Evolutionary conservation across 2,113 vertebrate genomes (phyloP), one percentile per base, ranked within the genome.

Genomic region (Neodontobutis hainanensis): DNA sequence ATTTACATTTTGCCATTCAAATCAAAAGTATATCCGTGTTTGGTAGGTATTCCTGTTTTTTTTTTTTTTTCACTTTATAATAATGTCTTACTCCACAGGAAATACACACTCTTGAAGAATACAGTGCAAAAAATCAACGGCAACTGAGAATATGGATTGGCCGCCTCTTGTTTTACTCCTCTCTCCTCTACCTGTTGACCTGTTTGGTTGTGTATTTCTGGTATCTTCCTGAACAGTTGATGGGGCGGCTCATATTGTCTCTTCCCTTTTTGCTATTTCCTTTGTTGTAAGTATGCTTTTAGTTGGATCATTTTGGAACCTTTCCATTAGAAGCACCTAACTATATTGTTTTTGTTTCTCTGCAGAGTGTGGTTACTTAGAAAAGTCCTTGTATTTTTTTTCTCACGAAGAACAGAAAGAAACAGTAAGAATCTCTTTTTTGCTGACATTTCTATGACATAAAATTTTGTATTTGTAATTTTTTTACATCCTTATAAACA

Each of bases 91-190:
- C 15, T 32, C 27, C 83, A 71, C 88, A 99, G 97, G 94, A 97
- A 77, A 95, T 98, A 74, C 93, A 96, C 83, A 81, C 74, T 44
- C 92, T 98, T 80, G 96, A 98, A 85, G 96, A 99, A 84, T 95
- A 96, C 68, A 92, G 94, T 82, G 96, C 96, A 83, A 97, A 95
- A 93, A 95, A 96, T 90, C 96, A 98, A 79, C 95, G 93, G 81
- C 94, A 95, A 86, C 88, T 96, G 85, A 99, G 97, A 83, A 89
- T 95, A 79, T 99, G 96, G 95, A 88, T 97, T 61, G 94, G 95
- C 89, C 93, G 96, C 56, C 91, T 99, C 78, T 92, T 98, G 70
- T 80, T 98, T 4, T 97, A 99, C 86, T 98, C 97, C 0, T 91
- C 87, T 16, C 6, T 98, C 58, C 90, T 98, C 50, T 98, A 95